These are phyloP conservation scores for Noctua janthe DNA, from an alignment of 2,888 invertebrate genomes.

Conservation along the genomic window DNA sequence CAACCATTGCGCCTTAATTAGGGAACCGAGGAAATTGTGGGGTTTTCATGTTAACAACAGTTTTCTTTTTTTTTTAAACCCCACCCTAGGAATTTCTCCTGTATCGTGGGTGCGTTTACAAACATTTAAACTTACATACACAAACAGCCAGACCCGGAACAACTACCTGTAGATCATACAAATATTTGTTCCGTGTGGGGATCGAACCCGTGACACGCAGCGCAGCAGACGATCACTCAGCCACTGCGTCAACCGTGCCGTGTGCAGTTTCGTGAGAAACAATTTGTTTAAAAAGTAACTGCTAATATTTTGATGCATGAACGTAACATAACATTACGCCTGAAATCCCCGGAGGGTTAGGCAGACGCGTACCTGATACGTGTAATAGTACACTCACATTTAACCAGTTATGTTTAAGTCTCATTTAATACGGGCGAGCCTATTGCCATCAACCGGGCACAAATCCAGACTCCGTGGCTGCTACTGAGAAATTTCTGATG, in stretches of 20 bases:
- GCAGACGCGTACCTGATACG: not conserved
- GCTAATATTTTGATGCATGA: not conserved
- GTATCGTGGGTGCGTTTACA: too few species aligned
- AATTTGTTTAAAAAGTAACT: not conserved
- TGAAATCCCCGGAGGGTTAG: not conserved
- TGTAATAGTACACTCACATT: not conserved
- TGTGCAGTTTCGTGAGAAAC: not conserved
- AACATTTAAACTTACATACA: too few species aligned
- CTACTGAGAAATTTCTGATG: not conserved
- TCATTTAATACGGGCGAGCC: not conserved
- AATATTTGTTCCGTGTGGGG: too few species aligned
- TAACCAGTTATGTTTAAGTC: not conserved
- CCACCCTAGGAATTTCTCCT: too few species aligned
- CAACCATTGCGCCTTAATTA: slow-evolving; percentile 28
- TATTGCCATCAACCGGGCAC: not conserved
- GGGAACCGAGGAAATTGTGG: slow-evolving; percentile 1
- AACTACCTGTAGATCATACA: too few species aligned
- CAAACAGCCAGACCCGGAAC: too few species aligned
- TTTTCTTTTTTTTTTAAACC: too few species aligned
- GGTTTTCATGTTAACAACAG: not conserved
- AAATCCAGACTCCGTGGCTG: not conserved
- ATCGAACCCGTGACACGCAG: too few species aligned
- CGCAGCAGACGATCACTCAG: too few species aligned
- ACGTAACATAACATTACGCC: not conserved
- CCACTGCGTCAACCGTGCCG: too few species aligned